Base-by-base conservation (phyloP, 2,888 invertebrate genomes). In the Oscheius sp. region DNA sequence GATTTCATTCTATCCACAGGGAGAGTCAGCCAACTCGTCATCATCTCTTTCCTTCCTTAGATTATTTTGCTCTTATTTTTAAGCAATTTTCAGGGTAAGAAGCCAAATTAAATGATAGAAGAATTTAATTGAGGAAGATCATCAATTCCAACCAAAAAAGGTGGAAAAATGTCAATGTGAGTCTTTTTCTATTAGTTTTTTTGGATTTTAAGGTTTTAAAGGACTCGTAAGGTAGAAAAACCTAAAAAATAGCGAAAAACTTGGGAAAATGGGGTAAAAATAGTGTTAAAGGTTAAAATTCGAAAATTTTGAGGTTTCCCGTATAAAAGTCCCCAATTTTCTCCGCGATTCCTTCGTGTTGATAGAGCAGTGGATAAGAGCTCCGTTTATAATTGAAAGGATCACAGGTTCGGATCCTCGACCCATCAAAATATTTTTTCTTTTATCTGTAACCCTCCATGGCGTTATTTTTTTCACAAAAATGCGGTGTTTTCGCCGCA, bases 131-230 rank as follows among this genome's bases (percentile, higher is more conserved):
- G 3, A 35, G 35, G 35, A 35, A 35, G 35, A 35, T 35, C 35
- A 35, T 35, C 35, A 35, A 53, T 53, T 21, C 21, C 18, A 58
- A 27, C 13, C 16, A 27, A 2, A 12, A 58, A 58, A 27, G 16
- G 53, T 3, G 12, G 23, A 53, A 53, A n/a, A 53, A 53, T 53
- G 53, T 53, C 53, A 53, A 25, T 53, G 53, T 53, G 53, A 53
- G 53, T 53, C 35, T 3, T 53, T 49, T 18, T 49, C 7, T 53
- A 12, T 53, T 53, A 1, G 25, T 53, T 53, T 21, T 53, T 25
- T 18, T 23, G 25, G 25, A 12, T 53, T 23, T 21, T 49, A 35
- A 9, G 35, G 35, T 35, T 35, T 35, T 35, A 35, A 6, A 6
- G 35, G 35, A 35, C 35, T 35, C n/a, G n/a, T 45, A 45, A 45